Percentiles rank a stretch among this genome's conserved stretches.
Evolutionary conservation across 2,888 invertebrate genomes (phyloP).

Genomic region (Neoascia interrupta): DNA sequence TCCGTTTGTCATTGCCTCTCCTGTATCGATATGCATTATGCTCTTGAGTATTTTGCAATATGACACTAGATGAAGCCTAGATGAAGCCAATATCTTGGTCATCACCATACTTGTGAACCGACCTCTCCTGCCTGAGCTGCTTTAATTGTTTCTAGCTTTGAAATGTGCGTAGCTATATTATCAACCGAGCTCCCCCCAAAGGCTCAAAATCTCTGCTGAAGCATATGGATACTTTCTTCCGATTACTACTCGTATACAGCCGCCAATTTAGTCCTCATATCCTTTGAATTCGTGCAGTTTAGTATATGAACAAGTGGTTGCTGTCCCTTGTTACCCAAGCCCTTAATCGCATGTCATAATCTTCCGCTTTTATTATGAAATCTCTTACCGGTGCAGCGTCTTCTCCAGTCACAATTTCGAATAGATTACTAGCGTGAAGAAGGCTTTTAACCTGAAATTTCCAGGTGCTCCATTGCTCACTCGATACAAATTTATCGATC

Average conservation of each 20-base stretch:
- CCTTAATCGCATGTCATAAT: background rate
- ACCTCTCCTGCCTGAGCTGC: slow-evolving; percentile 37
- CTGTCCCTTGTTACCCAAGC: background rate
- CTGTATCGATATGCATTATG: no score
- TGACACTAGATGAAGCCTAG: slow-evolving; percentile 7
- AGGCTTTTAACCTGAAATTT: background rate
- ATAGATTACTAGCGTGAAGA: background rate
- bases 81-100: slow-evolving; percentile 21
- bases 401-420: background rate
- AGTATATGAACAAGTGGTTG: slow-evolving; percentile 44
- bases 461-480: background rate
- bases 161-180: background rate
- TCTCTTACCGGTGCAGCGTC: background rate
- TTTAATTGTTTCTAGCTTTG: slow-evolving; percentile 43
- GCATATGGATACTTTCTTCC: slow-evolving; percentile 72
- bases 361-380: no score
- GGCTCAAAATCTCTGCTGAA: slow-evolving; percentile 70
- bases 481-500: background rate
- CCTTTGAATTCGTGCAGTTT: slow-evolving; percentile 54
- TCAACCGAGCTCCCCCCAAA: background rate
- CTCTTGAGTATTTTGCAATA: background rate
- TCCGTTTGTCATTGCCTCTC: background rate
- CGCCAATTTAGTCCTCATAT: slow-evolving; percentile 58
- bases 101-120: slow-evolving; percentile 20
- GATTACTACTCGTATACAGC: slow-evolving; percentile 74